Percentiles rank a stretch among this genome's conserved stretches.
Evolutionary conservation across 2,797 vertebrate genomes (phyloP).

Genomic region (Falco naumanni): DNA sequence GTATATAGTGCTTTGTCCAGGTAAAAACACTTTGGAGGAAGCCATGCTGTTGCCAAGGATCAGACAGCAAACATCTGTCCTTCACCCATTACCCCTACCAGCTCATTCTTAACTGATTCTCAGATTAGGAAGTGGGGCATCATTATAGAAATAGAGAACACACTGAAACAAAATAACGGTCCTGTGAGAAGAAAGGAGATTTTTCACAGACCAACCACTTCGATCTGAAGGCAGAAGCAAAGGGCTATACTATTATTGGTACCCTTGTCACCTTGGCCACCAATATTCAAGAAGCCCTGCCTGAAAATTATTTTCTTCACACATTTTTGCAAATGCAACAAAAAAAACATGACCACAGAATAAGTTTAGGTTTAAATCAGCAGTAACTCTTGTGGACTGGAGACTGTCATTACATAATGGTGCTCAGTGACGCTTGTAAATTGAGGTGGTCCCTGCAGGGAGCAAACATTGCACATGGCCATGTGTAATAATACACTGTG

Average conservation of each 20-base stretch:
- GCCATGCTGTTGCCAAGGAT: not conserved
- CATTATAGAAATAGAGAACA: not conserved
- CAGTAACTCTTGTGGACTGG: not conserved
- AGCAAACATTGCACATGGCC: not conserved
- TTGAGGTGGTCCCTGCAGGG: not conserved
- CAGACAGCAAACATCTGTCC: not conserved
- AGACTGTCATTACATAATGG: not conserved
- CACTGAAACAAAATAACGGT: not conserved
- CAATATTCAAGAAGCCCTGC: not conserved
- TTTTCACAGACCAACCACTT: not conserved
- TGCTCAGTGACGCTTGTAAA: not conserved
- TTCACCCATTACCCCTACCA: not conserved
- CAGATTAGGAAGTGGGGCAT: not conserved
- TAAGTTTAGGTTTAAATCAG: not conserved
- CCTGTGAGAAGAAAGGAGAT: not conserved
- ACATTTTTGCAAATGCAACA: not conserved
- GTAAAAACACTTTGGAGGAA: constrained; percentile 6
- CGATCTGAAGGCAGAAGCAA: not conserved
- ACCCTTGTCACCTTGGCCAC: not conserved
- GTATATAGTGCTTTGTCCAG: not conserved
- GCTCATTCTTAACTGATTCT: not conserved
- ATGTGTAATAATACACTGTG: rapidly evolving
- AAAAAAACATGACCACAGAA: not conserved
- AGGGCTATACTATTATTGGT: not conserved
- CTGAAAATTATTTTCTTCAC: not conserved